phyloP scores from a whole-genome alignment of 2,113 vertebrate species.

The Cheilinus undulatus region DNA sequence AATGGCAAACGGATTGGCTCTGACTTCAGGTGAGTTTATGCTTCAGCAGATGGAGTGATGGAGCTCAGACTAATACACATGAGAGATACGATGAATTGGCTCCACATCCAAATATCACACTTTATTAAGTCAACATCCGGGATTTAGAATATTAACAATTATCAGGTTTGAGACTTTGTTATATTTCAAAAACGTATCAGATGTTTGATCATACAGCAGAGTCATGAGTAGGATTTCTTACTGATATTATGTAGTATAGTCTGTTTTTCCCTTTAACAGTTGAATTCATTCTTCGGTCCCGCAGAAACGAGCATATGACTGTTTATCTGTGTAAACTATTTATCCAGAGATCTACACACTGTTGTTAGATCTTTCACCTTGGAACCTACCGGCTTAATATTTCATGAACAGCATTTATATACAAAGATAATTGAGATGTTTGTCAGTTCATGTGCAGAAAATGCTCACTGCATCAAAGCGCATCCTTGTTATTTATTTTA shows the following conservation, averaged over 20 bases:
- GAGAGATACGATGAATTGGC: background rate
- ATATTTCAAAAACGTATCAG: background rate
- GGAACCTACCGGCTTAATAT: background rate
- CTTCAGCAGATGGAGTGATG: slow-evolving; percentile 13
- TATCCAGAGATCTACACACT: too few species aligned
- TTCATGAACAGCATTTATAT: background rate
- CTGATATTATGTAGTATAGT: background rate
- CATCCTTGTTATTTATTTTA: background rate
- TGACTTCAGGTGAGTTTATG: slow-evolving; percentile 92
- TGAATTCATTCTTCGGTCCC: background rate
- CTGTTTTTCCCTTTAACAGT: background rate
- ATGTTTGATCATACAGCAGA: too few species aligned
- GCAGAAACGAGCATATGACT: background rate
- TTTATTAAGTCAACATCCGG: background rate
- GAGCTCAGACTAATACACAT: background rate
- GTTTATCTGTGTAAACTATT: background rate
- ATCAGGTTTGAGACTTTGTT: background rate
- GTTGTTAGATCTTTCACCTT: background rate
- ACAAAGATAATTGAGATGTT: background rate
- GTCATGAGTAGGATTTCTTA: background rate
- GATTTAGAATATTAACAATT: background rate
- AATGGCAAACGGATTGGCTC: slow-evolving; percentile 95
- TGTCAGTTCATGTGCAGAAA: background rate
- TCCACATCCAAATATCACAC: background rate
- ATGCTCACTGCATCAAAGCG: background rate